A percentile compares a stretch with the other conserved stretches of the same genome.
Evolutionary conservation across 2,113 vertebrate genomes (phyloP).

Genomic region (Eidolon helvum): DNA sequence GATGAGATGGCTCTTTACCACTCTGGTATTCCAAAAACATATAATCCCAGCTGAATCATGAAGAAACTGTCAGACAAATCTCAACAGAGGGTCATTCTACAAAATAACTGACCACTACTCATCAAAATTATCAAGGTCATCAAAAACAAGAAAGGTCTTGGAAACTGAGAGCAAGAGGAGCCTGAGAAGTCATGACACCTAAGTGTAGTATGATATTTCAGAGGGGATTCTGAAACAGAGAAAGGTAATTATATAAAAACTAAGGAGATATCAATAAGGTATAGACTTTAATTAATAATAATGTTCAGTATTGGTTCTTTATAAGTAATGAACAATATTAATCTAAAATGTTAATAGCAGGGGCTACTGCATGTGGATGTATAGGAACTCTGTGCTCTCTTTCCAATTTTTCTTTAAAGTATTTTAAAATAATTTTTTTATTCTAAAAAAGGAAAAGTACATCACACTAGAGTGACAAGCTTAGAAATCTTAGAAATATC

Average conservation of each 20-base stretch:
- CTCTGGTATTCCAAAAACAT: background rate
- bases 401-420: background rate
- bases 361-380: background rate
- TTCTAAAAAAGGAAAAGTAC: background rate
- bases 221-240: background rate
- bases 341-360: background rate
- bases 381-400: background rate
- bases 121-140: background rate
- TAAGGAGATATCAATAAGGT: background rate
- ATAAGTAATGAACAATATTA: background rate
- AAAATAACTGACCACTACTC: background rate
- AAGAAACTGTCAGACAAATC: background rate
- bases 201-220: background rate
- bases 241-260: background rate
- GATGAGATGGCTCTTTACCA: background rate
- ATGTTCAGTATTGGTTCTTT: background rate
- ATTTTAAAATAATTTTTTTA: background rate
- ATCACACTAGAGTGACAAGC: background rate
- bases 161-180: background rate
- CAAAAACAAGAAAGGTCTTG: background rate
- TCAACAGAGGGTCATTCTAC: background rate
- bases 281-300: background rate
- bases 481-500: background rate
- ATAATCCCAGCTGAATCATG: background rate
- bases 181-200: background rate